Conservation (phyloP, 2,888 invertebrate species). For the Nephrocerus scutellatus region DNA sequence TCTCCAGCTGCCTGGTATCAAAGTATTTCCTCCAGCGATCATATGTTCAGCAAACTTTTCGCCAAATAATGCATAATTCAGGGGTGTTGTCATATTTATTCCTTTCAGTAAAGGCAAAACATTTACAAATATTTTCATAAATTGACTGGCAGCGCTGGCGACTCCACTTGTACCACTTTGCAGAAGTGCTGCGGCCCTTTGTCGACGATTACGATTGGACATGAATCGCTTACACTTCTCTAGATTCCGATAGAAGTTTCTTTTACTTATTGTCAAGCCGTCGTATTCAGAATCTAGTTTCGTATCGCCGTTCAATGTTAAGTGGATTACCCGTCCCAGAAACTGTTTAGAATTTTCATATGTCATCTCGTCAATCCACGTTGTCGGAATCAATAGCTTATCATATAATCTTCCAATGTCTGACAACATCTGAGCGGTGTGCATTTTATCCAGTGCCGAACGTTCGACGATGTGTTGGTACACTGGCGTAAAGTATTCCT, state of each 20-base stretch:
- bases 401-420: slow-evolving; percentile 36
- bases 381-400: slow-evolving; percentile 28
- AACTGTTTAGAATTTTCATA: slow-evolving; percentile 36
- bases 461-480: slow-evolving; percentile 37
- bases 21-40: slow-evolving; percentile 36
- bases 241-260: slow-evolving; percentile 41
- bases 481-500: slow-evolving; percentile 32
- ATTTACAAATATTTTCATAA: slow-evolving; percentile 30
- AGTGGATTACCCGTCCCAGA: slow-evolving; percentile 36
- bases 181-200: not conserved
- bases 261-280: slow-evolving; percentile 30
- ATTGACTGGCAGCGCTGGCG: slow-evolving; percentile 26
- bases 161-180: slow-evolving; percentile 1
- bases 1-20: slow-evolving; percentile 40
- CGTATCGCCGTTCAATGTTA: slow-evolving; percentile 37
- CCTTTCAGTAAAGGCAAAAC: slow-evolving; percentile 31
- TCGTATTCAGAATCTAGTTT: slow-evolving; percentile 33
- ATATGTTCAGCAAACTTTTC: slow-evolving; percentile 36
- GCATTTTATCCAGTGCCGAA: slow-evolving; percentile 31
- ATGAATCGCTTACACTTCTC: slow-evolving; percentile 37
- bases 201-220: slow-evolving; percentile 19
- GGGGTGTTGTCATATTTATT: slow-evolving; percentile 31
- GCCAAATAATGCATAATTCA: slow-evolving; percentile 34
- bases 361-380: slow-evolving; percentile 44
- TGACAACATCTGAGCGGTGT: slow-evolving; percentile 37